Evolutionary conservation across 2,797 vertebrate genomes (phyloP), one percentile per base, ranked within the genome.

Genomic region (Sardinella longiceps): DNA sequence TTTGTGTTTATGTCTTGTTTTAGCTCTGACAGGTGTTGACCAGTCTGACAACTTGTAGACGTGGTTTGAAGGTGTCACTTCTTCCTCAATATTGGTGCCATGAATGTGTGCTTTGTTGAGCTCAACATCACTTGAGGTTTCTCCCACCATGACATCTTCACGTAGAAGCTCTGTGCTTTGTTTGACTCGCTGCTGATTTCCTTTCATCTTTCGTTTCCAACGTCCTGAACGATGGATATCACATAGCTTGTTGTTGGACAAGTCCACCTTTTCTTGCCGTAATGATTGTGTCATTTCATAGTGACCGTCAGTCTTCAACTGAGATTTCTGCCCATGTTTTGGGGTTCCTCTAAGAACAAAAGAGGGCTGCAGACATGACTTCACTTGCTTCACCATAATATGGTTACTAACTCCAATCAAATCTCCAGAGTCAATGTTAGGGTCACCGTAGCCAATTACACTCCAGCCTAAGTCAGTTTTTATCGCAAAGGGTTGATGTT

Each of bases 331-430:
- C 4, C 20, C 3, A 53, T 53, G 3, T 1, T 53, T 18, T 20
- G 51, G 2, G 4, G 51, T 20, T 23, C 51, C 56, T 39, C 80
- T 50, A 56, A 2, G 12, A 25, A 88, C 9, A 39, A 53, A 63
- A 46, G 80, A 50, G 11, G 48, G 50, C 48, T 74, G 80, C 37
- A 74, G 12, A 58, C 14, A 10, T 85, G 89, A 88, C 7, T 56
- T 30, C 7, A 89, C 85, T 58, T 87, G 70, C 25, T 83, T 88
- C 23, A 87, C 87, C 0, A 88, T 50, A 4, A 88, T 50, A 2
- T 80, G 70, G 1, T 88, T 86, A 30, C 85, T 87, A 5, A 85
- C 3, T 81, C 86, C 58, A 18, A 88, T 84, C 0, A 25, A 28
- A 20, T 90, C 88, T 83, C 86, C 84, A 53, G 81, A 33, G 46